Conservation (phyloP, 2,113 vertebrate species). For the Melanostigma gelatinosum region DNA sequence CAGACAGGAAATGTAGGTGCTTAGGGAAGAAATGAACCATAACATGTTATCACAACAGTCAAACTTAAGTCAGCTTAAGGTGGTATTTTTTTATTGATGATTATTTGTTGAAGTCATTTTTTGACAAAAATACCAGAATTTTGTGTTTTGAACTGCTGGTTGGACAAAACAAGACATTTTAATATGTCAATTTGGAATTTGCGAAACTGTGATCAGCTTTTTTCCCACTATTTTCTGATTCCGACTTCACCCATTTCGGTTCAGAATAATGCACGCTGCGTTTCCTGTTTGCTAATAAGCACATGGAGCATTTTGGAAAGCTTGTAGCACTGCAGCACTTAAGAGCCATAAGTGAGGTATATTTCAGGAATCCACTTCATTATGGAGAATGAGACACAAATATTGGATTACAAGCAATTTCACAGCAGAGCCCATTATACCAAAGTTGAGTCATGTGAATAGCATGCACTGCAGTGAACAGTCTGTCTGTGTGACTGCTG, state of each 20-base stretch:
- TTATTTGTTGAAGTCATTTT: not conserved
- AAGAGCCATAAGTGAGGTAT: conserved; percentile 35
- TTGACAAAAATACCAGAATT: no score
- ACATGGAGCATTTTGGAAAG: conserved; percentile 12
- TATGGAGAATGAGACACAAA: conserved; percentile 31
- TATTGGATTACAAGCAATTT: conserved; percentile 63
- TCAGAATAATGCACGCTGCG: not conserved
- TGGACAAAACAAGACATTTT: not conserved
- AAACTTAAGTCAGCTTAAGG: not conserved
- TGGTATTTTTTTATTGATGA: not conserved
- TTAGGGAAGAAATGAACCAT: not conserved
- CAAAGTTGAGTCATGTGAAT: conserved; percentile 69
- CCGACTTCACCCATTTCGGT: not conserved
- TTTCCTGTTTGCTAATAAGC: conserved; percentile 6
- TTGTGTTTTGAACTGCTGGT: not conserved
- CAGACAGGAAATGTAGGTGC: not conserved
- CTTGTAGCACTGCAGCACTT: conserved; percentile 21
- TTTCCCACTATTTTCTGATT: not conserved
- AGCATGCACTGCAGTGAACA: conserved; percentile 45
- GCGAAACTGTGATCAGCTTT: not conserved
- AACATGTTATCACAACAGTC: not conserved
- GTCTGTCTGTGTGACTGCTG: conserved; percentile 42
- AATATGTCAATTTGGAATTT: not conserved
- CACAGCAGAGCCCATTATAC: conserved; percentile 59
- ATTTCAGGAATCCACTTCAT: conserved; percentile 65